phyloP scores from a whole-genome alignment of 2,797 vertebrate species.

The Urocyon cinereoargenteus region DNA sequence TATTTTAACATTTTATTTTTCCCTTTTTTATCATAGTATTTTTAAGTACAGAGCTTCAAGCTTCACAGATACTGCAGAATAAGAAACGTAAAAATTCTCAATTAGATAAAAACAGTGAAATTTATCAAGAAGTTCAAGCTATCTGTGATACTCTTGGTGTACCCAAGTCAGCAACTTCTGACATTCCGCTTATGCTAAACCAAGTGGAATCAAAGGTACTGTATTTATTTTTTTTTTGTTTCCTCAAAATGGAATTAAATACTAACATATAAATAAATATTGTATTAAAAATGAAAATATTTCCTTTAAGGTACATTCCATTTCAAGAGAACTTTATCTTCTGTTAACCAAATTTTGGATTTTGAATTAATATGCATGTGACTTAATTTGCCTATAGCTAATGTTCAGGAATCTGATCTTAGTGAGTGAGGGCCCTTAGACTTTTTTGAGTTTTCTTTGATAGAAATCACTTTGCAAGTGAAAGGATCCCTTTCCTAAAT shows the following conservation, averaged over 20 bases:
- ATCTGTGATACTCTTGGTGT: constrained; percentile 91
- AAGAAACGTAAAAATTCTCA: constrained; percentile 84
- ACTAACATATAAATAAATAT: constrained; percentile 43
- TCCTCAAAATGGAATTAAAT: constrained; percentile 17
- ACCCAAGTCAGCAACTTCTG: constrained; percentile 86
- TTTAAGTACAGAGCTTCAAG: constrained; percentile 97
- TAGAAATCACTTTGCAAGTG: constrained; percentile 36
- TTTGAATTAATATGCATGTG: not conserved
- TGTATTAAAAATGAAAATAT: constrained; percentile 29
- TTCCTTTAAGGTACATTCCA: not conserved
- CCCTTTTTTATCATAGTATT: constrained; percentile 90
- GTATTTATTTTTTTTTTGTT: constrained; percentile 59
- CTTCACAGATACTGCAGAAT: constrained; percentile 92
- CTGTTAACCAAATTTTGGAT: constrained; percentile 3
- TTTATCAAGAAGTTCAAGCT: constrained; percentile 89
- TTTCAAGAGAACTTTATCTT: constrained; percentile 42
- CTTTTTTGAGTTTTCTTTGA: not conserved
- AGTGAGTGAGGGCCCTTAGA: not conserved
- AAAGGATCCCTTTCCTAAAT: not conserved
- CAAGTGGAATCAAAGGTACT: constrained; percentile 92
- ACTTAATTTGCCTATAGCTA: constrained; percentile 26
- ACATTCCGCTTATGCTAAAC: constrained; percentile 87
- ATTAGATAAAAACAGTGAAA: constrained; percentile 85
- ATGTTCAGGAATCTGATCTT: constrained; percentile 20
- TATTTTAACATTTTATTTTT: constrained; percentile 43